A percentile compares a stretch with the other conserved stretches of the same genome.
These are phyloP conservation scores for Patella caerulea DNA, from an alignment of 2,888 invertebrate genomes.

Conservation along the genomic window DNA sequence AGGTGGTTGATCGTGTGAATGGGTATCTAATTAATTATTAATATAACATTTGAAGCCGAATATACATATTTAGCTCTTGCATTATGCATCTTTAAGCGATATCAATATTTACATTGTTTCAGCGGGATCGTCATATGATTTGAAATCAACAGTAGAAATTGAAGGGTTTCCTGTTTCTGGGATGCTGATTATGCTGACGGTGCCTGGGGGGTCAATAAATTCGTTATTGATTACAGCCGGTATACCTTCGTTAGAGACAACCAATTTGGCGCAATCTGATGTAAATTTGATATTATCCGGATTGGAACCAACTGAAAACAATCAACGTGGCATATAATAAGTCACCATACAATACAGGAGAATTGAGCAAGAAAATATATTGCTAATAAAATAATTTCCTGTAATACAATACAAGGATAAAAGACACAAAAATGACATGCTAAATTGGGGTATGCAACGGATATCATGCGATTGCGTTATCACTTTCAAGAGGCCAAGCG, in stretches of 20 bases:
- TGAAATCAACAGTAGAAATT: conserved; percentile 1
- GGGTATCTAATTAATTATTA: too few species aligned
- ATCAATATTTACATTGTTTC: not conserved
- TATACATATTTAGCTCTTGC: too few species aligned
- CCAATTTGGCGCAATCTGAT: conserved; percentile 17
- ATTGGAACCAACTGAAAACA: conserved; percentile 18
- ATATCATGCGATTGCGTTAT: not conserved
- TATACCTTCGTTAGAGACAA: conserved; percentile 23
- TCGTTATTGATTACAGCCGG: conserved; percentile 1
- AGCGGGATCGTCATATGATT: conserved; percentile 2
- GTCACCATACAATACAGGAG: too few species aligned
- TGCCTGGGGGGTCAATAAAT: conserved; percentile 18
- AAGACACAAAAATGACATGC: too few species aligned
- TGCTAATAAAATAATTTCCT: too few species aligned
- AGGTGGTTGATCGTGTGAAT: too few species aligned
- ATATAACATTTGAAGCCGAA: too few species aligned
- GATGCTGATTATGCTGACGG: conserved; percentile 7
- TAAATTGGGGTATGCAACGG: too few species aligned
- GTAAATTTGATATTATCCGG: conserved; percentile 26
- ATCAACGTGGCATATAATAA: too few species aligned
- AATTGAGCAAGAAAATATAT: too few species aligned
- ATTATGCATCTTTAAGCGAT: too few species aligned
- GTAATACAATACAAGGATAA: too few species aligned
- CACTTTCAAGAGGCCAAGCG: not conserved
- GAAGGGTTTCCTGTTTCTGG: not conserved